Evolutionary conservation across 2,888 invertebrate species (phyloP), one percentile per base, ranked within the genome.

Genomic region (Athetis lepigone): DNA sequence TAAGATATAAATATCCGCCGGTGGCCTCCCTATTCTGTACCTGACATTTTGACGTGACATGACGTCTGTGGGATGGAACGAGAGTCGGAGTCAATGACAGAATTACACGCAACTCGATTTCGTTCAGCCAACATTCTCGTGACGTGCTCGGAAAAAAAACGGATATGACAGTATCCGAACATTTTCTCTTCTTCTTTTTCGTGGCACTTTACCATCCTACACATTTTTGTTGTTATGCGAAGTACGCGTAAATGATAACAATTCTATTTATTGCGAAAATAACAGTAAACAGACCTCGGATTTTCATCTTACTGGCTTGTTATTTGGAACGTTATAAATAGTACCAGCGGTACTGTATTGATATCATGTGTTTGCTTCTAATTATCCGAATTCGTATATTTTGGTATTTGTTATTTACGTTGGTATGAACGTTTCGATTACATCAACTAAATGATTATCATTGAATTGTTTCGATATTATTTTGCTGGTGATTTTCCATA

Each of bases 21-120:
- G 25, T 51, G n/a, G 64, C 42, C 36, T 74, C 65, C 56, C 72
- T 79, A 76, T 82, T 77, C 77, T 75, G 77, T 81, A 74, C 57
- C 76, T 86, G 88, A 86, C 87, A 78, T 85, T 87, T 86, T 87
- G 90, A 89, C 88, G 80, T 87, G 87, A 85, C 87, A 82, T 88
- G 89, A 88, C 87, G 70, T 82, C 79, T 85, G 86, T 69, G 80
- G 83, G 75, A 80, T 78, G 63, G 79, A 79, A 72, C 75, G 82
- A 81, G 81, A 85, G 85, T 80, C 80, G 83, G 79, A 85, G 82
- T 86, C 83, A 85, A 86, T 86, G 85, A 85, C 85, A 85, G 83
- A 84, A 87, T 87, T 84, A 90, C 88, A 88, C 83, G 86, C 87
- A 76, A 87, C 82, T 79, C 82, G 74, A 84, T 85, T 82, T 69